These are phyloP conservation scores for Raja brachyura DNA, from an alignment of 2,113 vertebrate species.

Conservation along the genomic window DNA sequence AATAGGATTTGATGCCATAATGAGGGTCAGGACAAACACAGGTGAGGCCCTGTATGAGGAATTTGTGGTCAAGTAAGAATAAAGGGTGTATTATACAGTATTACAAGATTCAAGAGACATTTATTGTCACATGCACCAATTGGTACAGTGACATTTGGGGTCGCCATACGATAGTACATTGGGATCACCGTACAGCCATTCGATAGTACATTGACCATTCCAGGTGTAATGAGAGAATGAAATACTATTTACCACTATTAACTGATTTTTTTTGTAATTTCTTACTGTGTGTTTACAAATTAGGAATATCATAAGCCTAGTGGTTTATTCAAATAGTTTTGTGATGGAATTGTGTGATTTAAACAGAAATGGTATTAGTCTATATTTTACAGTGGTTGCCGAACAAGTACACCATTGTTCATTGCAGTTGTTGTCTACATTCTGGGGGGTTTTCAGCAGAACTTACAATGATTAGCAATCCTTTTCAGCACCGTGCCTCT, in stretches of 20 bases:
- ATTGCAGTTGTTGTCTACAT: neutral
- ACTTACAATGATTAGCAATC: neutral
- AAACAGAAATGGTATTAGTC: neutral
- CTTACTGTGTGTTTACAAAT: neutral
- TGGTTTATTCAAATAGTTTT: neutral
- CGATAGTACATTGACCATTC: neutral
- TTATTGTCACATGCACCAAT: no score
- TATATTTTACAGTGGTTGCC: neutral
- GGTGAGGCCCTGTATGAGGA: slow-evolving; percentile 55
- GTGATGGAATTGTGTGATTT: neutral
- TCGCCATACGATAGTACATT: no score
- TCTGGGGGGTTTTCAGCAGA: neutral
- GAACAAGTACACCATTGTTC: neutral
- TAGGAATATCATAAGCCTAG: neutral
- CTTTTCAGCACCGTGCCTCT: neutral
- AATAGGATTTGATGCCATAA: slow-evolving; percentile 83
- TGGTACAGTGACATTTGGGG: no score
- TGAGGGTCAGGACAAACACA: slow-evolving; percentile 90
- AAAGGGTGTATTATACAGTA: neutral
- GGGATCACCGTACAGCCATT: no score
- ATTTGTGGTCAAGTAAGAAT: neutral
- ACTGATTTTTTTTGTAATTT: neutral
- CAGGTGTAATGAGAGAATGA: neutral
- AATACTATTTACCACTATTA: neutral
- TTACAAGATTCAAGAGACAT: no score